Conservation (phyloP, 2,113 vertebrate species). For the Azemiops feae region DNA sequence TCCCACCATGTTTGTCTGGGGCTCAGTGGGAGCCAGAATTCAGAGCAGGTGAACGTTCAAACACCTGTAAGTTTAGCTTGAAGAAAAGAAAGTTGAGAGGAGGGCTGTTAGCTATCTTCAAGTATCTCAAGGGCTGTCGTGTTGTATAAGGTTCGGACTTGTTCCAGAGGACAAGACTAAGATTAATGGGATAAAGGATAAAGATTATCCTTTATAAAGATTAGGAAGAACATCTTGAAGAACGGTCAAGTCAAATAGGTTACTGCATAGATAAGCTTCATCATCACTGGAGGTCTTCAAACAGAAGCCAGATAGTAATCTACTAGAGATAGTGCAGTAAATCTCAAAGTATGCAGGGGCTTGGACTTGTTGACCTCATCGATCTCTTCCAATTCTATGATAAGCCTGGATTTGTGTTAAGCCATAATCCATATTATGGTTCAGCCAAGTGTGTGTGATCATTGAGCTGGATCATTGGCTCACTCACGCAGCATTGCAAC, state of each 20-base stretch:
- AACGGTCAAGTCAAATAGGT: not conserved
- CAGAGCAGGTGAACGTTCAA: not conserved
- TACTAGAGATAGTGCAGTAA: not conserved
- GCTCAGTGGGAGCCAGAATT: not conserved
- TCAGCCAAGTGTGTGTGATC: not conserved
- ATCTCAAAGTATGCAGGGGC: not conserved
- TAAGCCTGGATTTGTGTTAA: not conserved
- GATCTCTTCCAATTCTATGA: not conserved
- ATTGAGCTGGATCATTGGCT: not conserved
- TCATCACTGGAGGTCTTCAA: not conserved
- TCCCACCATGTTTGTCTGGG: not conserved
- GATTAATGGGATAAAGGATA: not conserved
- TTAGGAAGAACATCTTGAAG: not conserved
- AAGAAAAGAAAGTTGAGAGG: not conserved
- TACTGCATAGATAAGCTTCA: not conserved
- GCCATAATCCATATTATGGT: not conserved
- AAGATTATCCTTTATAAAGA: too few species aligned
- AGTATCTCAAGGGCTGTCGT: not conserved
- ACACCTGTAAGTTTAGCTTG: not conserved
- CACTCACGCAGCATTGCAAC: not conserved
- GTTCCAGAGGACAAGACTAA: not conserved
- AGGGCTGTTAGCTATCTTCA: not conserved
- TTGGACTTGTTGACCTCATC: not conserved
- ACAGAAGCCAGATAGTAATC: not conserved
- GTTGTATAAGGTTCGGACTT: not conserved